Conservation (phyloP, 2,113 vertebrate genomes). For the Pachycephala philippinensis region DNA sequence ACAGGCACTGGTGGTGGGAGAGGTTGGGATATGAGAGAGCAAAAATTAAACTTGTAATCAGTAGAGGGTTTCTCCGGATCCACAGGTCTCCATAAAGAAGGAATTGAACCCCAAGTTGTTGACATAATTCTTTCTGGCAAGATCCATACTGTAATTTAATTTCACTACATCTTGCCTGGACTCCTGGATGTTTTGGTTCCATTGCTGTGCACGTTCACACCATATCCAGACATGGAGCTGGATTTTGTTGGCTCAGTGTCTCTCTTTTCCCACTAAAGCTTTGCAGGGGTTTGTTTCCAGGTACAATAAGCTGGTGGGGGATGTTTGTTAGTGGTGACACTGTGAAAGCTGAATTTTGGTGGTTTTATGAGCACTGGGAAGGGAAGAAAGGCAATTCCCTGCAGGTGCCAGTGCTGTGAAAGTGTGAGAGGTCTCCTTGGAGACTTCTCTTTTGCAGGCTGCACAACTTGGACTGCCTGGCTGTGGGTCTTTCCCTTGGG, state of each 20-base stretch:
- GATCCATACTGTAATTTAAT: not conserved
- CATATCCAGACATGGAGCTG: not conserved
- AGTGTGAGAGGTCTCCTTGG: not conserved
- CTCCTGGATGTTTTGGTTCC: not conserved
- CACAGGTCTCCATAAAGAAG: not conserved
- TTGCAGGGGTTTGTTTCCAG: not conserved
- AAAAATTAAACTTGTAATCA: not conserved
- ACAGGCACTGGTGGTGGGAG: not conserved
- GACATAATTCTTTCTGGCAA: not conserved
- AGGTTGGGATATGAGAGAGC: not conserved
- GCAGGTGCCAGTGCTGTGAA: rapidly evolving
- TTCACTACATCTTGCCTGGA: not conserved
- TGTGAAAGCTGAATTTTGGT: not conserved
- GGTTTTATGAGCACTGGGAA: not conserved
- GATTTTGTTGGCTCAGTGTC: not conserved
- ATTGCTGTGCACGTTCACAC: not conserved
- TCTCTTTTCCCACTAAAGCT: not conserved
- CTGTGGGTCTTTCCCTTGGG: rapidly evolving
- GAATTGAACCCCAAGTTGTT: not conserved
- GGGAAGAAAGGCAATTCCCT: not conserved
- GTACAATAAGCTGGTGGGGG: not conserved
- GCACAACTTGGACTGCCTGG: not conserved
- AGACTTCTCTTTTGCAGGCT: not conserved
- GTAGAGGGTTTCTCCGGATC: not conserved
- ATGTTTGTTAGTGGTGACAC: not conserved